These are phyloP conservation scores for Meandrina meandrites DNA, from an alignment of 92 coral and sea anemone species.

Conservation along the genomic window DNA sequence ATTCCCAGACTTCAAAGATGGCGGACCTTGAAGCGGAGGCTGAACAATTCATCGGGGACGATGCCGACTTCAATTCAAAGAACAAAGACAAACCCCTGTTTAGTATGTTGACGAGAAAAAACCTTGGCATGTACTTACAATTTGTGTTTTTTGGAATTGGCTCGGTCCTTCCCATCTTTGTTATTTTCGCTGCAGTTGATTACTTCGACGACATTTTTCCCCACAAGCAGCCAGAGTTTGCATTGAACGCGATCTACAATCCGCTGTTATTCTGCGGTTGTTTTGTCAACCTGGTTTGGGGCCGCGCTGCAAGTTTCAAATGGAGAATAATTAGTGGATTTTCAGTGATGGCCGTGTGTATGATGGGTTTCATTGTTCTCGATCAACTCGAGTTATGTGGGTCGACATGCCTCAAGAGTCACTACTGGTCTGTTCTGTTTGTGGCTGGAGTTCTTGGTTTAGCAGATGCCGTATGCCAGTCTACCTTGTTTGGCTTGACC, in stretches of 20 bases:
- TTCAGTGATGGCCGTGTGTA: slow-evolving; percentile 71
- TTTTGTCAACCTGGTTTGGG: slow-evolving; percentile 88
- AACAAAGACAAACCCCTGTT: slow-evolving; percentile 73
- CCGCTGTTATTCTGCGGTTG: slow-evolving; percentile 86
- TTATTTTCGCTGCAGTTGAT: slow-evolving; percentile 87
- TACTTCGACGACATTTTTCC: slow-evolving; percentile 90
- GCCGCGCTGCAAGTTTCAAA: slow-evolving; percentile 82
- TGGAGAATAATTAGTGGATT: slow-evolving; percentile 84
- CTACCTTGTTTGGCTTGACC: slow-evolving; percentile 86
- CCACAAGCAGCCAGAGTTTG: slow-evolving; percentile 82
- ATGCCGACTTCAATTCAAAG: slow-evolving; percentile 47
- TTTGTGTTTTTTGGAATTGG: slow-evolving; percentile 90
- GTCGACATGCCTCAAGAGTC: slow-evolving; percentile 71
- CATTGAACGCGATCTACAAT: slow-evolving; percentile 82
- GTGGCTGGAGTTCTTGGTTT: slow-evolving; percentile 82
- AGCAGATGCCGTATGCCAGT: slow-evolving; percentile 92
- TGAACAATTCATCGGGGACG: slow-evolving; percentile 77
- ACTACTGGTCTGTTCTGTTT: slow-evolving; percentile 81
- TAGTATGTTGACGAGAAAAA: slow-evolving; percentile 68
- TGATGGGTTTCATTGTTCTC: slow-evolving; percentile 76
- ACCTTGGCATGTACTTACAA: slow-evolving; percentile 79
- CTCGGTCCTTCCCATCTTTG: slow-evolving; percentile 81
- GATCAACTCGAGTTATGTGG: slow-evolving; percentile 89
- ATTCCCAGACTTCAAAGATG: slow-evolving; percentile 39
- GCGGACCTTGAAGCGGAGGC: slow-evolving; percentile 87